Evolutionary conservation across 1,140 invertebrate species (phyloP).

Genomic region (Agrypnia vestita): DNA sequence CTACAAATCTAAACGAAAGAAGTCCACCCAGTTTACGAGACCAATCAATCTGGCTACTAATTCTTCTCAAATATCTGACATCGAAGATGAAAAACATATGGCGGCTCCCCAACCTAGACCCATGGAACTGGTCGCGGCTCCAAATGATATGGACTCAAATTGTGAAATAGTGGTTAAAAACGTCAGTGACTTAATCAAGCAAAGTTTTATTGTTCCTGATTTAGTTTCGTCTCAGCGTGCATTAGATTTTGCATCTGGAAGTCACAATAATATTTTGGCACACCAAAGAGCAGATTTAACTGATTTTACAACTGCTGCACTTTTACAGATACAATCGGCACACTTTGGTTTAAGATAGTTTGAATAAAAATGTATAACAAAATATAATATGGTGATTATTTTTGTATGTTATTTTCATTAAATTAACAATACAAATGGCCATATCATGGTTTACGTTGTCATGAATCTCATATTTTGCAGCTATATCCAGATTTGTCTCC

Average conservation of each 20-base stretch:
- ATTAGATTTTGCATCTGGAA: constrained; percentile 46
- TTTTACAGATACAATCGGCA: constrained; percentile 52
- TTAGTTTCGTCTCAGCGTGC: constrained; percentile 37
- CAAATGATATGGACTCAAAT: background rate
- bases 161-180: constrained; percentile 13
- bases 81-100: background rate
- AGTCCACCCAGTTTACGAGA: background rate
- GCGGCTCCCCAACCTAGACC: constrained; percentile 4
- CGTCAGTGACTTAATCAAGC: constrained; percentile 48
- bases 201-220: constrained; percentile 47
- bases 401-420: background rate
- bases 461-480: too few species aligned
- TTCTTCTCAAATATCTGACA: background rate
- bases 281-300: constrained; percentile 46
- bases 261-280: constrained; percentile 40
- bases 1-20: constrained; percentile 39
- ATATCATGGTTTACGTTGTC: background rate
- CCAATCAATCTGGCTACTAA: constrained; percentile 32
- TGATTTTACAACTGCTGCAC: constrained; percentile 49
- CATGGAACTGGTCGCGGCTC: background rate
- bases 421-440: too few species aligned
- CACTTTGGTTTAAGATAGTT: constrained; percentile 44
- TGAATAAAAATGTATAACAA: background rate
- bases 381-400: background rate
- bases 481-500: too few species aligned